Evolutionary conservation across 2,888 invertebrate genomes (phyloP), one percentile per base, ranked within the genome.

Genomic region (Serrognathus titanus): DNA sequence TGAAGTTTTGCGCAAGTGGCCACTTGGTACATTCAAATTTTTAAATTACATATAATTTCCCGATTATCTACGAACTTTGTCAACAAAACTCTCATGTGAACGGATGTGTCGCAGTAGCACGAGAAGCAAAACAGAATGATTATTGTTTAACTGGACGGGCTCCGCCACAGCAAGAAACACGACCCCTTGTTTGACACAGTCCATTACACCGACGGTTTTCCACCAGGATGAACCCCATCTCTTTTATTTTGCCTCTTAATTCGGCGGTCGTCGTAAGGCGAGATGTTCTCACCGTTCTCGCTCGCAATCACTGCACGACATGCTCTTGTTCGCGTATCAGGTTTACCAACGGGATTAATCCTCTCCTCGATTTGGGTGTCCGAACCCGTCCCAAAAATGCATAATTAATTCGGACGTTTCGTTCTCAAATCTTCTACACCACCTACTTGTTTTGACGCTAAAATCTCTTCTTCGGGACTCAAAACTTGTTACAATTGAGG

Each of bases 211-310:
- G 43, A 48, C 45, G 53, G 58, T 55, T 59, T 61, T 53, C 56
- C 58, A 52, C 55, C 48, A 53, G 37, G 56, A 55, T 51, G 50
- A 51, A 53, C 51, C 51, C 49, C 35, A 55, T 43, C 53, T 56
- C 53, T 37, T 57, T 58, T 51, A 56, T 40, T 58, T 56, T 49
- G 51, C 48, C 53, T 51, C 53, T 51, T 51, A 51, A 55, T 56
- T 56, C 53, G 51, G 48, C 31, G 41, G 49, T 51, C 40, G 49
- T 51, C 40, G 61, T 58, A 61, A 61, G 56, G 53, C 53, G 61
- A 58, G 61, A 61, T 61, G 53, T 58, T 60, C 60, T 58, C 61
- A 61, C 61, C 61, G 61, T 58, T 61, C 61, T 61, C 58, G 58
- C 46, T 51, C 58, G 58, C 46, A 53, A 61, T 61, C 56, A 55